These are phyloP conservation scores for Probaryconus sp. DNA, from an alignment of 1,140 invertebrate genomes.

Conservation along the genomic window DNA sequence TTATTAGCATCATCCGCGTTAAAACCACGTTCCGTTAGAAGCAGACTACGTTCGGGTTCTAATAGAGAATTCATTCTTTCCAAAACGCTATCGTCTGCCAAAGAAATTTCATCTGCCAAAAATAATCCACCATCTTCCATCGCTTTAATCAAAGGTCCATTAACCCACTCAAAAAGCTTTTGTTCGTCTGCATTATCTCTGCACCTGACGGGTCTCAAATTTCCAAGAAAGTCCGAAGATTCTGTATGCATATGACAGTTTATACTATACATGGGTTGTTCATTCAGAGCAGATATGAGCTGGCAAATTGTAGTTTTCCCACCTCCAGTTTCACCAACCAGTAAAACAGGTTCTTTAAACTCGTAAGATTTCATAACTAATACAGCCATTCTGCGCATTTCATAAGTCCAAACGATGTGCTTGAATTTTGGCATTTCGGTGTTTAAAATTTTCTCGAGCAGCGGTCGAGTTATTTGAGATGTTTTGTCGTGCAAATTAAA, in stretches of 20 bases:
- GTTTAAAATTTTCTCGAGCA: constrained; percentile 83
- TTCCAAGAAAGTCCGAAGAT: constrained; percentile 97
- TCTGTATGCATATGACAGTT: constrained; percentile 99
- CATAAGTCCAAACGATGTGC: constrained; percentile 96
- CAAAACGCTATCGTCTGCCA: constrained; percentile 98
- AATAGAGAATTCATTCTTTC: constrained; percentile 98
- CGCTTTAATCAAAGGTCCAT: constrained; percentile 95
- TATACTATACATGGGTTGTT: constrained; percentile 85
- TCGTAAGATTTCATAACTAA: constrained; percentile 92
- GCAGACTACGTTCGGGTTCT: constrained; percentile 94
- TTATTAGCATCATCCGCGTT: constrained; percentile 69
- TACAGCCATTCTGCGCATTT: constrained; percentile 94
- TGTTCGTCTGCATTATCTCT: constrained; percentile 74
- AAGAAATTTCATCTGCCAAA: constrained; percentile 98
- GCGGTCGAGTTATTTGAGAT: constrained; percentile 86
- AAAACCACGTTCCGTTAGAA: constrained; percentile 92
- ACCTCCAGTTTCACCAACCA: constrained; percentile 99
- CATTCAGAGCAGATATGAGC: constrained; percentile 85
- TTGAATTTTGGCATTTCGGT: constrained; percentile 79
- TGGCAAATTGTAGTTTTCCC: constrained; percentile 99
- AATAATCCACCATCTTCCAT: constrained; percentile 94
- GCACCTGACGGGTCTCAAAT: constrained; percentile 91
- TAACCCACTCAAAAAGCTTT: constrained; percentile 97
- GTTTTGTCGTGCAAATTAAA: constrained; percentile 87
- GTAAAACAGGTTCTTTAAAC: constrained; percentile 95